Evolutionary conservation across 1,140 invertebrate genomes (phyloP).

Genomic region (Drosophila miranda): DNA sequence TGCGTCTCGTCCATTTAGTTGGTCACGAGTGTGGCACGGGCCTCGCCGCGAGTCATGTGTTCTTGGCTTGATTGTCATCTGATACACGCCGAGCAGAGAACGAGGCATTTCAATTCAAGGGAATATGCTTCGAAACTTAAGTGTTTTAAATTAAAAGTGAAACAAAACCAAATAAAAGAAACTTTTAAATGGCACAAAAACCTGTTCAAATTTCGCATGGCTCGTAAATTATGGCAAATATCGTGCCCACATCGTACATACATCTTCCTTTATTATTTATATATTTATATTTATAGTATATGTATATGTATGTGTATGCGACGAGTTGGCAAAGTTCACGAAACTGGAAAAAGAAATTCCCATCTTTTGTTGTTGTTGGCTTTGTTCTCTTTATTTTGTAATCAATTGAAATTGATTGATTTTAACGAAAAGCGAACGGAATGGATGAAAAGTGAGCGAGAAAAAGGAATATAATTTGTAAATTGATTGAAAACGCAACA

Average conservation of each 20-base stretch:
- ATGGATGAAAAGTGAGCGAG: constrained; percentile 14
- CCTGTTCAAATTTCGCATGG: constrained; percentile 47
- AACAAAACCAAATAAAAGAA: constrained; percentile 42
- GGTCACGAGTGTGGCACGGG: no score
- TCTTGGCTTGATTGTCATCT: no score
- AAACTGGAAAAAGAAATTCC: constrained; percentile 74
- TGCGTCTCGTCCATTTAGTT: no score
- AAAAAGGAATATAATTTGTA: constrained; percentile 32
- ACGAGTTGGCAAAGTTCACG: constrained; percentile 63
- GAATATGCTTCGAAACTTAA: constrained; percentile 25
- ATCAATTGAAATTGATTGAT: constrained; percentile 77
- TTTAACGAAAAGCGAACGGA: constrained; percentile 61
- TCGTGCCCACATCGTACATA: neutral
- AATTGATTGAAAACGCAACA: constrained; percentile 57
- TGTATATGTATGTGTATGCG: no score
- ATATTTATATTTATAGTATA: constrained; percentile 15
- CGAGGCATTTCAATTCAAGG: neutral
- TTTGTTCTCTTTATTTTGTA: constrained; percentile 22
- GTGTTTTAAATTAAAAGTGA: constrained; percentile 57
- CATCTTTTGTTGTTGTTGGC: constrained; percentile 21
- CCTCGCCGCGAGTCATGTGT: no score
- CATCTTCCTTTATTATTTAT: constrained; percentile 13
- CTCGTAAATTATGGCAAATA: constrained; percentile 54
- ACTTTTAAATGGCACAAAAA: constrained; percentile 26
- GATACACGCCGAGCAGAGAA: no score